Conservation (phyloP, 1,140 invertebrate genomes). For the Thaumatotibia leucotreta region DNA sequence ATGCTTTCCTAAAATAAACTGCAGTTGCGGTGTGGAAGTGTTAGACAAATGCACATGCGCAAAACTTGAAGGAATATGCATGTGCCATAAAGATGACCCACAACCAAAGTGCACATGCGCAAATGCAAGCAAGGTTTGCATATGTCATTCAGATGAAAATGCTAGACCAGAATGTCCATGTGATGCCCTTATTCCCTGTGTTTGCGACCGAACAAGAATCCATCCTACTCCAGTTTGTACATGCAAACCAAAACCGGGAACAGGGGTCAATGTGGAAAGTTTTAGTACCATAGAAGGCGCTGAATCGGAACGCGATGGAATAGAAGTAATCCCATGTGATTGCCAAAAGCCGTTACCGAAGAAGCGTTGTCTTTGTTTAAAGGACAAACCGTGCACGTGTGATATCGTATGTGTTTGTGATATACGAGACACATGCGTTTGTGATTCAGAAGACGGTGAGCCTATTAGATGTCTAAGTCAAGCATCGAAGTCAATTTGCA, state of each 20-base stretch:
- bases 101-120: slow-evolving; percentile 42
- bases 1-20: slow-evolving; percentile 48
- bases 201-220: slow-evolving; percentile 41
- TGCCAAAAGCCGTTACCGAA: slow-evolving; percentile 47
- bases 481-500: slow-evolving; percentile 44
- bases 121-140: slow-evolving; percentile 39
- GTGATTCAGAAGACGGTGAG: slow-evolving; percentile 32
- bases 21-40: slow-evolving; percentile 49
- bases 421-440: slow-evolving; percentile 40
- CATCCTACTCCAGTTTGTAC: slow-evolving; percentile 45
- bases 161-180: slow-evolving; percentile 45
- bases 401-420: slow-evolving; percentile 45
- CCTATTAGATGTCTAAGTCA: slow-evolving; percentile 29
- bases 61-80: slow-evolving; percentile 45
- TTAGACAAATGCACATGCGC: slow-evolving; percentile 42
- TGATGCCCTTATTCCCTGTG: slow-evolving; percentile 47
- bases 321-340: slow-evolving; percentile 32
- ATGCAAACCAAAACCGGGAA: slow-evolving; percentile 44
- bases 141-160: slow-evolving; percentile 43
- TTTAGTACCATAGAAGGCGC: slow-evolving; percentile 18
- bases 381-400: slow-evolving; percentile 41
- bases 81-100: slow-evolving; percentile 42
- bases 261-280: slow-evolving; percentile 9
- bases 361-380: slow-evolving; percentile 39
- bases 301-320: slow-evolving; percentile 8